Evolutionary conservation across 2,113 vertebrate species (phyloP).

Genomic region (Trinectes maculatus): DNA sequence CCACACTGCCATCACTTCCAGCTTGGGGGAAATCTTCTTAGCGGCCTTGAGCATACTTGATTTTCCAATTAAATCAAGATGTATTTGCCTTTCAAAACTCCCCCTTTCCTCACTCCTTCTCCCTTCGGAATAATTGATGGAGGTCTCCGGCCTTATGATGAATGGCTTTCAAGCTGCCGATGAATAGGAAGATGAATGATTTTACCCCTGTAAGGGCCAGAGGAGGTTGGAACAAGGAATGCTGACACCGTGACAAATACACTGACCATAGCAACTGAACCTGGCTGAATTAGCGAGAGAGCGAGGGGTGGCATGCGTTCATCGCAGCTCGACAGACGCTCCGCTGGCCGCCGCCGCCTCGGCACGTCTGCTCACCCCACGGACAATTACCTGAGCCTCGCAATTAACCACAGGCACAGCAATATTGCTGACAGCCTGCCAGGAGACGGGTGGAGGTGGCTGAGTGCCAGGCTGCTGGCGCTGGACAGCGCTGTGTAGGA

Average conservation of each 20-base stretch:
- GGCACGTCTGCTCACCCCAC: constrained; percentile 48
- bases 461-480: constrained; percentile 23
- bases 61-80: constrained; percentile 87
- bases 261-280: constrained; percentile 77
- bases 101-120: constrained; percentile 69
- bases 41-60: constrained; percentile 73
- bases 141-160: constrained; percentile 80
- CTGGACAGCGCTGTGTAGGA: constrained; percentile 15
- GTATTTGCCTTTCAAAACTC: constrained; percentile 84
- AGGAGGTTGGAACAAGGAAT: constrained; percentile 70
- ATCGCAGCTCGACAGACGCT: constrained; percentile 49
- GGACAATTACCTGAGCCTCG: constrained; percentile 71
- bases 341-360: constrained; percentile 15
- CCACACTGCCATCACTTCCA: constrained; percentile 56
- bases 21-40: constrained; percentile 77
- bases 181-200: constrained; percentile 86
- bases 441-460: constrained; percentile 48
- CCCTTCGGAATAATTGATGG: constrained; percentile 84
- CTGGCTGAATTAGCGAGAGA: constrained; percentile 71
- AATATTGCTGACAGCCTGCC: constrained; percentile 52
- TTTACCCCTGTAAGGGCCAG: constrained; percentile 69
- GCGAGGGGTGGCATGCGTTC: constrained; percentile 41
- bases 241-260: constrained; percentile 86
- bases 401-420: constrained; percentile 70
- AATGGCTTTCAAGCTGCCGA: constrained; percentile 80